Conservation (phyloP, 2,113 vertebrate genomes). For the Limnothrissa miodon region DNA sequence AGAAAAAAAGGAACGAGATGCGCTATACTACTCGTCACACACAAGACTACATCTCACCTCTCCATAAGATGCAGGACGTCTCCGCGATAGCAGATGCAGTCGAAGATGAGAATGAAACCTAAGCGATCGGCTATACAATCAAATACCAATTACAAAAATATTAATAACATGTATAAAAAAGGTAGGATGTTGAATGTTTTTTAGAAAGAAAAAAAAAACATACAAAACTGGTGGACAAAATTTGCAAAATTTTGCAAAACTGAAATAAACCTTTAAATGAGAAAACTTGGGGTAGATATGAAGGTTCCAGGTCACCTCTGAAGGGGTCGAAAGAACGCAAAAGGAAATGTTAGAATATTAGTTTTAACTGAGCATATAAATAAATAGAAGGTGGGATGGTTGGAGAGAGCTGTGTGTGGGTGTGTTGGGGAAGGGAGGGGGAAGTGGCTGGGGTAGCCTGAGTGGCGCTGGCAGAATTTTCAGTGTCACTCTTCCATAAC, state of each 20-base stretch:
- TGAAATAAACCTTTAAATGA: conserved; percentile 23
- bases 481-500: conserved; percentile 2
- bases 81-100: too few relatives aligned
- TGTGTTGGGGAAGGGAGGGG: neutral
- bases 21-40: conserved; percentile 41
- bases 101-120: neutral
- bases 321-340: neutral
- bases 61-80: neutral
- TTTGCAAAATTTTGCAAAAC: too few relatives aligned
- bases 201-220: neutral
- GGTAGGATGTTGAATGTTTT: neutral
- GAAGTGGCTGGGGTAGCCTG: too few relatives aligned
- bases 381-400: conserved; percentile 29
- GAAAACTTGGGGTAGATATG: neutral
- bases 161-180: neutral
- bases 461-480: neutral
- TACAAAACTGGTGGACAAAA: conserved; percentile 11
- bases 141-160: conserved; percentile 7
- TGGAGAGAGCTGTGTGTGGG: neutral
- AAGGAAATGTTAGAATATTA: neutral
- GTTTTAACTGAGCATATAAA: conserved; percentile 31
- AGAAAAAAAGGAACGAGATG: conserved; percentile 32
- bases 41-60: conserved; percentile 32
- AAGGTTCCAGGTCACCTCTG: neutral
- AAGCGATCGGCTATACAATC: neutral